Percentiles rank a stretch among this genome's conserved stretches.
Conservation (phyloP, 2,113 vertebrate genomes). For the Solea solea region DNA sequence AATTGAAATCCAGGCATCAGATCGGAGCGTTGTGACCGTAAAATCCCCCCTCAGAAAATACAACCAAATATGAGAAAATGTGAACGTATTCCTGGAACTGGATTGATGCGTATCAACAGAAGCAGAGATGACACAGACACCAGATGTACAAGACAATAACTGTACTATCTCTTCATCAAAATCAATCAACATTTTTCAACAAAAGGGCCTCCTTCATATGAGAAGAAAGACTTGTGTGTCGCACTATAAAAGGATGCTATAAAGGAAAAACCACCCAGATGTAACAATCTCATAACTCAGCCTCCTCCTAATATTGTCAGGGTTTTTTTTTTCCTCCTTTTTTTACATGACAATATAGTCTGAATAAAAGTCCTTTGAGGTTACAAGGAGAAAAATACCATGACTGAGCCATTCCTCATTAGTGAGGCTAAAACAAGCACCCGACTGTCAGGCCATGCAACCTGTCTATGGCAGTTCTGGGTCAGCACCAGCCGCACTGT, state of each 20-base stretch:
- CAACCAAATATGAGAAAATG: constrained; percentile 37
- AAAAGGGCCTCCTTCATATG: constrained; percentile 31
- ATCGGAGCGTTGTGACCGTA: constrained; percentile 45
- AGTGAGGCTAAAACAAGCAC: constrained; percentile 42
- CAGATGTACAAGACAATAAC: constrained; percentile 54
- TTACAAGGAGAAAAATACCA: constrained; percentile 37
- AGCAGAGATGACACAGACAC: constrained; percentile 28
- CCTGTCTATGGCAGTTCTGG: constrained; percentile 74
- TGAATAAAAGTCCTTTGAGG: constrained; percentile 54
- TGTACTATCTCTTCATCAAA: constrained; percentile 40
- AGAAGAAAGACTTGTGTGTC: constrained; percentile 16
- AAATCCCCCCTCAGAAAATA: constrained; percentile 35
- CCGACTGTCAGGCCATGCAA: constrained; percentile 24
- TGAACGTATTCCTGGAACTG: constrained; percentile 28
- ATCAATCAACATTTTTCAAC: constrained; percentile 32
- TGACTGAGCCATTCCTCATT: constrained; percentile 61
- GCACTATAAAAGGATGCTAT: constrained; percentile 31
- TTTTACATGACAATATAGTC: constrained; percentile 22
- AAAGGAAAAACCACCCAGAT: constrained; percentile 40
- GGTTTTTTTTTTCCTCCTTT: not conserved
- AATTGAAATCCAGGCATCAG: constrained; percentile 51
- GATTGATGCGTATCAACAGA: constrained; percentile 52
- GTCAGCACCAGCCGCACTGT: constrained; percentile 59
- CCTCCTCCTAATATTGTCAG: not conserved
- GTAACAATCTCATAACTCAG: constrained; percentile 22